Evolutionary conservation across 2,113 vertebrate species (phyloP).

Genomic region (Oriolus oriolus): DNA sequence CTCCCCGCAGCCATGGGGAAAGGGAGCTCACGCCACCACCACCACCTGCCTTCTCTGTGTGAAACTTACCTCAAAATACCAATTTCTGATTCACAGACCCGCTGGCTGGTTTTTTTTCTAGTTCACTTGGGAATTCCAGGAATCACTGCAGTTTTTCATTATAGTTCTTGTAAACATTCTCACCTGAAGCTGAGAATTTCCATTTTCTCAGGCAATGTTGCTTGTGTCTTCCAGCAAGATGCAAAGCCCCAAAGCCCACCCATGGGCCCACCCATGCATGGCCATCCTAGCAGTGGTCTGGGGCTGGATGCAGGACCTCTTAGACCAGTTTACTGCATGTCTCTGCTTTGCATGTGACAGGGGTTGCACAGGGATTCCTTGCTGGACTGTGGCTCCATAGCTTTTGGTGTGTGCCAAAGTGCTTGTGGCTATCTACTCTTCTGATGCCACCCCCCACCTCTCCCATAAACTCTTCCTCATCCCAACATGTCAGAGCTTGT

Average conservation of each 20-base stretch:
- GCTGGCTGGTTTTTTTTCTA: neutral
- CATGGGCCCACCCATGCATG: too few species aligned
- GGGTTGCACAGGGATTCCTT: neutral
- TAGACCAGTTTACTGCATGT: neutral
- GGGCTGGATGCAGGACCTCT: neutral
- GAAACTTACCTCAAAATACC: neutral
- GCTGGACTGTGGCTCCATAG: neutral
- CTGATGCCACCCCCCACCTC: fast-evolving
- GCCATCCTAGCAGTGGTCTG: neutral
- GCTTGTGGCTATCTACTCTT: neutral
- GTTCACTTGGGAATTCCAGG: neutral
- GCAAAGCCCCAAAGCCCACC: neutral
- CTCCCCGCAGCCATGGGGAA: neutral
- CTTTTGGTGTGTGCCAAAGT: neutral
- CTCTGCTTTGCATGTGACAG: neutral
- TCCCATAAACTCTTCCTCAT: neutral
- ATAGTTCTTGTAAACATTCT: neutral
- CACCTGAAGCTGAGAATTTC: neutral
- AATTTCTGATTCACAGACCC: neutral
- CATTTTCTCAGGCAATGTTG: neutral
- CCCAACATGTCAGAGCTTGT: neutral
- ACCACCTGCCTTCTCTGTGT: neutral
- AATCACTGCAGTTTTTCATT: neutral
- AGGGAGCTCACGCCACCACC: neutral
- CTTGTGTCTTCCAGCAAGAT: neutral